Evolutionary conservation across 2,113 vertebrate genomes (phyloP).

Genomic region (Shinisaurus crocodilurus): DNA sequence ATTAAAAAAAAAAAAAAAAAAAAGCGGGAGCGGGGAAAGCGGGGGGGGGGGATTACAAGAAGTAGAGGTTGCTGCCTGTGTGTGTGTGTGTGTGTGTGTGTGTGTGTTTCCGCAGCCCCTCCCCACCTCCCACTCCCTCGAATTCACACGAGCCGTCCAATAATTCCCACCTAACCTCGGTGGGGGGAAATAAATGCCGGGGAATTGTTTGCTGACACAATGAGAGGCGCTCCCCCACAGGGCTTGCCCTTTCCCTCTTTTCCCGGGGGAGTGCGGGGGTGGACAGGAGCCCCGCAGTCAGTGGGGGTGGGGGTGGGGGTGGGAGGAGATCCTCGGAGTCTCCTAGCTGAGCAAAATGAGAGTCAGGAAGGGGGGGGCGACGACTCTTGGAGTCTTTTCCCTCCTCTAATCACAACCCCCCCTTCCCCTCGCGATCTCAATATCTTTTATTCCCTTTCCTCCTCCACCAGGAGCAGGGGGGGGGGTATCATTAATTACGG

Average conservation of each 20-base stretch:
- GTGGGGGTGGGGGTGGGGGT: too few relatives aligned
- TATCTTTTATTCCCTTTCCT: constrained; percentile 35
- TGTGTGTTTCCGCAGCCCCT: neutral
- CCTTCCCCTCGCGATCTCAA: neutral
- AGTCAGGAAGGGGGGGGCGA: constrained; percentile 39
- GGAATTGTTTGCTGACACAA: constrained; percentile 50
- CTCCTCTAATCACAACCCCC: neutral
- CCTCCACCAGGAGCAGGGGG: constrained; percentile 47
- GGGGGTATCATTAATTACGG: constrained; percentile 49
- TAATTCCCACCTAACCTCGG: constrained; percentile 52
- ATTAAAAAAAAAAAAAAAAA: too few relatives aligned
- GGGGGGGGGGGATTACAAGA: neutral
- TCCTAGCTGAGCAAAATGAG: constrained; percentile 20
- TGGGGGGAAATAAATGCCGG: constrained; percentile 27
- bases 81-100: neutral
- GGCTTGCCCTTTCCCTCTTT: constrained; percentile 43
- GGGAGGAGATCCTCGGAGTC: constrained; percentile 8
- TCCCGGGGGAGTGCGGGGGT: constrained; percentile 30
- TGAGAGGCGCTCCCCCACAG: constrained; percentile 51
- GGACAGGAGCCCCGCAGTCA: constrained; percentile 18
- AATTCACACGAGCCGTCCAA: constrained; percentile 44
- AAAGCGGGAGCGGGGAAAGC: neutral
- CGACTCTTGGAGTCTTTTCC: neutral
- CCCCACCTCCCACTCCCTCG: neutral
- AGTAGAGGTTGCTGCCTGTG: neutral